Base-by-base conservation (phyloP, 2,797 vertebrate genomes). In the Linurgus olivaceus region DNA sequence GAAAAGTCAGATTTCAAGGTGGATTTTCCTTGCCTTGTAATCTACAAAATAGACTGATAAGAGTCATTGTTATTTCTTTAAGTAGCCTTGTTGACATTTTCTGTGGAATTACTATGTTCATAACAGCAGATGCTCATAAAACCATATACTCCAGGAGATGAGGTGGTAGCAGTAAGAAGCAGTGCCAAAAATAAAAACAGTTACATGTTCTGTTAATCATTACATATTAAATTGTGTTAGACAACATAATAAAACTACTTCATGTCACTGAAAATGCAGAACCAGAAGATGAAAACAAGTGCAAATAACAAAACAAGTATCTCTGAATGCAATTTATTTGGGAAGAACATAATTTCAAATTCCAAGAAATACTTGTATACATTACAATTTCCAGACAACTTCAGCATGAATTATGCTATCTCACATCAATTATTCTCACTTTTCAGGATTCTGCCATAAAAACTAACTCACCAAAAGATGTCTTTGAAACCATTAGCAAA, bases 1-100 rank as follows among this genome's bases (percentile, higher is more conserved):
- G 57, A 75, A 84, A 88, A 92, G 84, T 66, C 42, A 66, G 62
- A 79, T 86, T 96, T 94, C 85, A 94, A 75, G 74, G 48, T 71
- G 9, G 37, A 82, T 95, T 91, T 93, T 86, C 73, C 51, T 73
- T 84, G 61, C 44, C 58, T 87, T 81, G 28, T 82, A 83, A 81
- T 81, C 81, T 87, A 92, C n/a, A 59, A 70, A 74, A 70, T 1
- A 87, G 68, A 50, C 61, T 73, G 62, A 13, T 57, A 89, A n/a
- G 33, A 95, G 35, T 61, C 11, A 48, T 11, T 78, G 81, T 84
- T 82, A 85, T 42, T 87, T 81, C 33, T 76, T 84, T 85, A 84
- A 74, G 45, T 12, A 85, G 73, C 17, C 29, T 63, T 76, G 42
- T n/a, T 70, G 73, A 78, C 58, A 72, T 88, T 93, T 96, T 92